Percentiles rank a stretch among this genome's conserved stretches.
Conservation (phyloP, 2,113 vertebrate species). For the Saguinus midas region DNA sequence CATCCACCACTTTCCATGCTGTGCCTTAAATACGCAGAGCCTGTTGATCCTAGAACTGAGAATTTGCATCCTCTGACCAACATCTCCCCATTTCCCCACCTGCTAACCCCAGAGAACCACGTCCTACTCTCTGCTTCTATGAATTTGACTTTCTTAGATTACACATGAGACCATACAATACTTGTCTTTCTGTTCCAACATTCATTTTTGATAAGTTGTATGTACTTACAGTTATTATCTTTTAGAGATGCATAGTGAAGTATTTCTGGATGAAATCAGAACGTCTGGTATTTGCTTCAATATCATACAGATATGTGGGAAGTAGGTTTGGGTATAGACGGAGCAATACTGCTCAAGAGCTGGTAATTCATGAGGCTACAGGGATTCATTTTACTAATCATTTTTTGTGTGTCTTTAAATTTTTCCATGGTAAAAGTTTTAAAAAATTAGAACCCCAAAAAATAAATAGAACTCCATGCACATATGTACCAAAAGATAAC, state of each 20-base stretch:
- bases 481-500: background rate
- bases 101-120: background rate
- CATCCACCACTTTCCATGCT: background rate
- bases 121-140: background rate
- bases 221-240: background rate
- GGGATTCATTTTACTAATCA: background rate
- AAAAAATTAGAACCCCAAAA: background rate
- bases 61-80: background rate
- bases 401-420: background rate
- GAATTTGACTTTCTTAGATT: background rate
- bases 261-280: slow-evolving; percentile 25
- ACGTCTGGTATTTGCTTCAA: background rate
- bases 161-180: background rate
- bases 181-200: background rate
- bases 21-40: background rate
- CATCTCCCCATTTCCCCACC: background rate
- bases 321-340: background rate
- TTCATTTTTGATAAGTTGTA: background rate
- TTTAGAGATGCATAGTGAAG: background rate
- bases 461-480: background rate
- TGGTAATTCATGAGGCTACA: background rate
- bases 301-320: background rate
- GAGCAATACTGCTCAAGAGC: background rate
- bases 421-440: background rate
- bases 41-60: background rate